Percentiles rank a stretch among this genome's conserved stretches.
Conservation (phyloP, 2,888 invertebrate species). For the Pterobdella sp. region DNA sequence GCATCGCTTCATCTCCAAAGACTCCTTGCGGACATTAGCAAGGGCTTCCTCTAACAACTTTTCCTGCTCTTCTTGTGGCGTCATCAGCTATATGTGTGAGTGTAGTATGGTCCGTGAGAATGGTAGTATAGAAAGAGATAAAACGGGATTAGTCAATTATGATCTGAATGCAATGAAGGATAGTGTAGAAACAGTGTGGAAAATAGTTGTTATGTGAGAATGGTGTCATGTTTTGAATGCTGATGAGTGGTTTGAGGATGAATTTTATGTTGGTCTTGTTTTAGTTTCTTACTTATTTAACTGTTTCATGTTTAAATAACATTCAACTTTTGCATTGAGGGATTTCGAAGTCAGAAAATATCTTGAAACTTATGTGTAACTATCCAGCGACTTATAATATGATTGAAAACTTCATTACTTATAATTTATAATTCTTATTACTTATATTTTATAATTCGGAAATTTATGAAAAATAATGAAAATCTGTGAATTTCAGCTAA, state of each 20-base stretch:
- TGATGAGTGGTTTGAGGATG: neutral
- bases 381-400: too few relatives aligned
- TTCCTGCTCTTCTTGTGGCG: conserved; percentile 81
- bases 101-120: neutral
- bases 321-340: too few relatives aligned
- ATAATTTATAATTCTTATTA: too few relatives aligned
- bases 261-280: too few relatives aligned
- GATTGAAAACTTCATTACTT: too few relatives aligned
- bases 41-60: conserved; percentile 92
- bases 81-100: too few relatives aligned
- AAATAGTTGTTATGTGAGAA: too few relatives aligned
- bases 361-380: too few relatives aligned
- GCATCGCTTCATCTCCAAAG: conserved; percentile 96
- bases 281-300: too few relatives aligned
- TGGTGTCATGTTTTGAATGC: neutral
- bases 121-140: conserved; percentile 35
- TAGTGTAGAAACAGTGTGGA: neutral
- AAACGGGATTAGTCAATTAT: neutral
- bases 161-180: neutral
- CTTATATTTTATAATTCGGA: too few relatives aligned
- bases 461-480: neutral
- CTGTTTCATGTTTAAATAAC: too few relatives aligned
- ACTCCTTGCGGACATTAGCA: conserved; percentile 81
- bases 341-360: too few relatives aligned
- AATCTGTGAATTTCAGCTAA: neutral